phyloP scores from a whole-genome alignment of 2,113 vertebrate species.

The Taurulus bubalis region DNA sequence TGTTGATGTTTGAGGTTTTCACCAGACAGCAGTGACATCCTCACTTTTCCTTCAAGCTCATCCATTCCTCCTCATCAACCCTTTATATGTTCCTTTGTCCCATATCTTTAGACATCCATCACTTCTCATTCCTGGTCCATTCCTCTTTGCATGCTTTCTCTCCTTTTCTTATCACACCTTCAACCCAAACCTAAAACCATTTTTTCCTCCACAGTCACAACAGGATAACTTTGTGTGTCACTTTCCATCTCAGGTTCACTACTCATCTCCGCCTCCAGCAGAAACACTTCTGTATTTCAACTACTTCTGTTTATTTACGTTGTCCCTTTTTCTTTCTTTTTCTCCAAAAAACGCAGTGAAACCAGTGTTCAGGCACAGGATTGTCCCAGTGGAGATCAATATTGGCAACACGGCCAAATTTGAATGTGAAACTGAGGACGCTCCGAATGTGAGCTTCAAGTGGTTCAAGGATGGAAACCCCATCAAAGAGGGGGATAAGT shows the following conservation, averaged over 20 bases:
- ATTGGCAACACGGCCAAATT: slow-evolving; percentile 89
- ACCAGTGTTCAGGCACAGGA: slow-evolving; percentile 89
- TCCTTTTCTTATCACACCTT: slow-evolving; percentile 57
- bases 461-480: slow-evolving; percentile 93
- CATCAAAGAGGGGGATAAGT: slow-evolving; percentile 91
- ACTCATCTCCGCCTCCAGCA: slow-evolving; percentile 48
- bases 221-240: slow-evolving; percentile 63
- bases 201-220: slow-evolving; percentile 81
- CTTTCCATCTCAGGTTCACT: slow-evolving; percentile 55
- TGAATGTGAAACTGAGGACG: slow-evolving; percentile 92
- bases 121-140: slow-evolving; percentile 18
- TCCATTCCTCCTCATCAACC: slow-evolving; percentile 19
- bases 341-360: slow-evolving; percentile 77
- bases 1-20: slow-evolving; percentile 46
- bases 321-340: slow-evolving; percentile 11
- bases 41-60: slow-evolving; percentile 27
- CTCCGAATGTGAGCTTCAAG: slow-evolving; percentile 92
- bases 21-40: slow-evolving; percentile 36
- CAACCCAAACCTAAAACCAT: slow-evolving; percentile 62
- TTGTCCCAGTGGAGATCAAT: slow-evolving; percentile 88
- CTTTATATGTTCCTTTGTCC: slow-evolving; percentile 10
- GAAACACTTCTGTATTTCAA: slow-evolving; percentile 2
- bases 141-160: slow-evolving; percentile 59
- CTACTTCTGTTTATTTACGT: slow-evolving; percentile 2
- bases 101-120: slow-evolving; percentile 54